Evolutionary conservation across 2,797 vertebrate genomes (phyloP).

Genomic region (Florisuga fusca): DNA sequence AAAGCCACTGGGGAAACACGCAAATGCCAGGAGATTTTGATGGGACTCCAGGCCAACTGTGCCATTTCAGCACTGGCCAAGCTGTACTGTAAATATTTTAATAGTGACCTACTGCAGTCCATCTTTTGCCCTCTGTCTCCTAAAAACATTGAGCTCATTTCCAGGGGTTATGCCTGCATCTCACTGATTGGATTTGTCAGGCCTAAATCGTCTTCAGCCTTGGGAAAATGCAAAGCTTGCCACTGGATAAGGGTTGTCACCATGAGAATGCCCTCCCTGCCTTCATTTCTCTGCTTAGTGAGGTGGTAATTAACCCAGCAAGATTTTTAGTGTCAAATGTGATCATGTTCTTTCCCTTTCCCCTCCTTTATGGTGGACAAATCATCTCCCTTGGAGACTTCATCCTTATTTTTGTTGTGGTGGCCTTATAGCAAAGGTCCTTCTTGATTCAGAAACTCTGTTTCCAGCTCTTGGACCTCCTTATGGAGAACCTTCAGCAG

Average conservation of each 20-base stretch:
- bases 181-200: constrained; percentile 35
- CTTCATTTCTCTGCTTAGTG: constrained; percentile 30
- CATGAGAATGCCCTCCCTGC: neutral
- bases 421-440: neutral
- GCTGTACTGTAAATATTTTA: neutral
- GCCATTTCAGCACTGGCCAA: constrained; percentile 46
- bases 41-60: neutral
- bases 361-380: neutral
- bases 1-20: neutral
- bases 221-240: constrained; percentile 21
- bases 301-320: constrained; percentile 8
- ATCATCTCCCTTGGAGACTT: neutral
- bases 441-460: neutral
- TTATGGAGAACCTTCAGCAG: neutral
- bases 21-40: neutral
- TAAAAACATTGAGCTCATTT: neutral
- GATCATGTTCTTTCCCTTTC: neutral
- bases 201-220: constrained; percentile 25
- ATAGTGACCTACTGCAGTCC: neutral
- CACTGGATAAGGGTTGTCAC: constrained; percentile 15
- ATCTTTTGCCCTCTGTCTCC: neutral
- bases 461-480: neutral
- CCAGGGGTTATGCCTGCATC: neutral
- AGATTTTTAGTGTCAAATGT: neutral
- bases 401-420: neutral